Evolutionary conservation across 2,113 vertebrate species (phyloP).

Genomic region (Gallinago paraguaiae): DNA sequence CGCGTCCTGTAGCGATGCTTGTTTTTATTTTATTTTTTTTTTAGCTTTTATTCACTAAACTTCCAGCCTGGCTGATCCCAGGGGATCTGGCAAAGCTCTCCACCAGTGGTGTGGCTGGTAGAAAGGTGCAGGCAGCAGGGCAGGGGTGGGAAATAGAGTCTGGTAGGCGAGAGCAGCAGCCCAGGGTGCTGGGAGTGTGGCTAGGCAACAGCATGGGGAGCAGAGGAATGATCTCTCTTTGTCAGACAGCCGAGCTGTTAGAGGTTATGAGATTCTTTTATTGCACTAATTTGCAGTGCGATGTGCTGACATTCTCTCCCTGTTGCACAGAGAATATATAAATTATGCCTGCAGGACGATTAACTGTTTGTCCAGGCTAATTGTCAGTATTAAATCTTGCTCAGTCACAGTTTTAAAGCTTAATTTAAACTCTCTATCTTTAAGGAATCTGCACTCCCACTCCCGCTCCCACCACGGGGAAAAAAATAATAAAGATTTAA

Average conservation of each 20-base stretch:
- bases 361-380: slow-evolving; percentile 76
- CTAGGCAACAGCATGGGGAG: slow-evolving; percentile 61
- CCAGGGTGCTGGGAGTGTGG: slow-evolving; percentile 33
- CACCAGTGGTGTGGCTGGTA: background rate
- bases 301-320: slow-evolving; percentile 40
- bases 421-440: slow-evolving; percentile 78
- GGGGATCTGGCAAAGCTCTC: background rate
- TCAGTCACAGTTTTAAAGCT: slow-evolving; percentile 76
- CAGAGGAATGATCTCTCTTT: slow-evolving; percentile 66
- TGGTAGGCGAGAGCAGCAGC: background rate
- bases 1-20: background rate
- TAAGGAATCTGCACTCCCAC: slow-evolving; percentile 69
- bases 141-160: background rate
- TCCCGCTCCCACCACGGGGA: slow-evolving; percentile 25
- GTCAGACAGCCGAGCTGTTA: slow-evolving; percentile 55
- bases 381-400: slow-evolving; percentile 75
- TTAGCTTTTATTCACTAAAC: background rate
- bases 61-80: background rate
- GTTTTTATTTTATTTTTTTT: background rate
- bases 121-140: background rate
- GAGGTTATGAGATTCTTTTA: slow-evolving; percentile 62
- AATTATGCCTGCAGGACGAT: slow-evolving; percentile 72
- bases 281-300: slow-evolving; percentile 51
- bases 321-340: slow-evolving; percentile 62
- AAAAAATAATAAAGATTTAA: slow-evolving; percentile 69